Conservation (phyloP, 2,113 vertebrate genomes). For the Collichthys lucidus region DNA sequence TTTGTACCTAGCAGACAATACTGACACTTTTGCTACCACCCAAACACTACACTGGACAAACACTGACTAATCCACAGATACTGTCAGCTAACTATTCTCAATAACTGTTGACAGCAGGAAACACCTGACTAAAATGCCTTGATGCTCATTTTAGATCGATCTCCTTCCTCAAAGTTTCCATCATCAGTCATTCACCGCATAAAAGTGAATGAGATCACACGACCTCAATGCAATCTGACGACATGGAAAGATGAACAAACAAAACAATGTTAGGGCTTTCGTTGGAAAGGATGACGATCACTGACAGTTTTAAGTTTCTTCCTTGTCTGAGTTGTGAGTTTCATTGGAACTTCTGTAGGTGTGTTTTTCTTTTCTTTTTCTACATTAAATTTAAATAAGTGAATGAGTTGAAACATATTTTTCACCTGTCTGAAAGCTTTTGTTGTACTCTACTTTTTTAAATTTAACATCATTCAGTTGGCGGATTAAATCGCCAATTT, state of each 20-base stretch:
- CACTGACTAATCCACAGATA: background rate
- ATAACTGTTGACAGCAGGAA: background rate
- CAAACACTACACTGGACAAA: background rate
- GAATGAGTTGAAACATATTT: no score
- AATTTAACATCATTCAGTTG: no score
- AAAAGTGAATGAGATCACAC: background rate
- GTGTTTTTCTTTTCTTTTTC: background rate
- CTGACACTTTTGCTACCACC: background rate
- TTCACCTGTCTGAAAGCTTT: background rate
- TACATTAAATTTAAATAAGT: no score
- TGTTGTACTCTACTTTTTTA: no score
- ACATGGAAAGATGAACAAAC: background rate
- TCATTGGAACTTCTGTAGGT: background rate
- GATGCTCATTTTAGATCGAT: slow-evolving; percentile 20
- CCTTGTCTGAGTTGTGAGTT: background rate
- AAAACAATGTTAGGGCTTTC: background rate
- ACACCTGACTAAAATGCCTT: background rate
- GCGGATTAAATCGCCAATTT: no score
- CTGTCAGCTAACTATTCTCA: background rate
- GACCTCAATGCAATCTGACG: background rate
- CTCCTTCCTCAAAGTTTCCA: slow-evolving; percentile 15
- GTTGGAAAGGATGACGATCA: background rate
- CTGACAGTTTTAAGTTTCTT: background rate
- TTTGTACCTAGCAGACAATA: background rate
- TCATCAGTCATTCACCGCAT: background rate